Percentiles rank a stretch among this genome's conserved stretches.
Conservation (phyloP, 2,797 vertebrate genomes). For the Orientallactaga sibirica region DNA sequence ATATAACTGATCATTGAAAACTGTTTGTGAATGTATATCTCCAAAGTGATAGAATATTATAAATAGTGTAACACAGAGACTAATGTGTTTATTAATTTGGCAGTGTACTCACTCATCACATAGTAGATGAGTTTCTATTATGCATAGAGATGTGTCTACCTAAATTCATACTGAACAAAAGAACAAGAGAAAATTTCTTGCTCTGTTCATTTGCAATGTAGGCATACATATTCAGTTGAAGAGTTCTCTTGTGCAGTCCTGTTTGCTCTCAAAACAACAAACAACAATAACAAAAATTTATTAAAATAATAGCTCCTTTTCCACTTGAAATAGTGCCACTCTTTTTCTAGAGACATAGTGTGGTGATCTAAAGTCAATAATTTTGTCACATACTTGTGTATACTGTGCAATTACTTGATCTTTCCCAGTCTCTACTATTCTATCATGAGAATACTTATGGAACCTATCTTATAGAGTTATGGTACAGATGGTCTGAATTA, state of each 20-base stretch:
- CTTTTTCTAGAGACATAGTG: background rate
- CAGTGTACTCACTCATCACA: background rate
- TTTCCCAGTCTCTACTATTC: background rate
- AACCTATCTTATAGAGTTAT: background rate
- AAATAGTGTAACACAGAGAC: background rate
- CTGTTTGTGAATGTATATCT: background rate
- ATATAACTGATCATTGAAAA: too few species aligned
- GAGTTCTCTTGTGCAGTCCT: background rate
- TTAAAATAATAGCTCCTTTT: background rate
- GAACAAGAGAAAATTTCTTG: background rate
- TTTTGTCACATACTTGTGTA: background rate
- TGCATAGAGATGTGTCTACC: background rate
- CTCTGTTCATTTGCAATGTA: background rate
- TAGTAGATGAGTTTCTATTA: background rate
- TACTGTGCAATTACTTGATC: background rate
- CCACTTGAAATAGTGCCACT: background rate
- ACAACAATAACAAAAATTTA: too few species aligned
- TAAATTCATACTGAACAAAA: background rate
- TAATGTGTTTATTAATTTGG: background rate
- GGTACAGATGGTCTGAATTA: constrained; percentile 8
- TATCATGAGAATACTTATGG: background rate
- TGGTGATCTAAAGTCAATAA: background rate
- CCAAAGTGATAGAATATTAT: background rate
- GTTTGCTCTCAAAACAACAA: background rate
- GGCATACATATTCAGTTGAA: background rate